Base-by-base conservation (phyloP, 2,113 vertebrate species). In the Lagopus leucura region DNA sequence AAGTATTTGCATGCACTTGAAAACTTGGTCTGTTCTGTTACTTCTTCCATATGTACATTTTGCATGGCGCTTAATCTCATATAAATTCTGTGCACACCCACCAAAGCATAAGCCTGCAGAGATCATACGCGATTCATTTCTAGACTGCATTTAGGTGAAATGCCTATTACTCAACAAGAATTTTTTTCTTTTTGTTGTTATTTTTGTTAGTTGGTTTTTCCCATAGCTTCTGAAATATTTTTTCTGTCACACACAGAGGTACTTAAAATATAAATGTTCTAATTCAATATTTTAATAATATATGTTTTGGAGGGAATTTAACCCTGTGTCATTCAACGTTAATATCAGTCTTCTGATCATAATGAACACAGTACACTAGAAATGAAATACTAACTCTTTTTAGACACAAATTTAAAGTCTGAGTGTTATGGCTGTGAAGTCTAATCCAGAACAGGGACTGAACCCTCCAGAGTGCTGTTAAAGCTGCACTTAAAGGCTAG, bases 11-110 rank as follows among this genome's bases (percentile, higher is more conserved):
- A 3, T 21, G 14, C n/a, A 22, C n/a, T 34, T 34, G 20, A 34
- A 65, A 40, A 0, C 1, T 65, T 74, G 1, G 17, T 34, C 11
- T 43, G 27, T 21, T 4, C 47, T 6, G 7, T 3, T 50, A 6
- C 3, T 30, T 79, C 12, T 16, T 71, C 11, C 21, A 17, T 8
- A 14, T 2, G 8, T 13, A 9, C 27, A 71, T 52, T 6, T 24
- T 55, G 24, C 21, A 73, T 58, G 42, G 4, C 72, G 13, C 12
- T 83, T 76, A 14, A 12, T 55, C 4, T 80, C 18, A 40, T 8
- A 19, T 3, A 34, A 1, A 1, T 61, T 43, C 15, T 75, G 45
- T 66, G 28, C n/a, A 72, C 19, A 55, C 4, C 27, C 28, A 21
- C 7, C 7, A 58, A 57, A 10, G 11, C 3, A 2, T 60, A 54